Percentiles rank a stretch among this genome's conserved stretches.
Evolutionary conservation across 2,797 vertebrate species (phyloP).

Genomic region (Fratercula arctica): DNA sequence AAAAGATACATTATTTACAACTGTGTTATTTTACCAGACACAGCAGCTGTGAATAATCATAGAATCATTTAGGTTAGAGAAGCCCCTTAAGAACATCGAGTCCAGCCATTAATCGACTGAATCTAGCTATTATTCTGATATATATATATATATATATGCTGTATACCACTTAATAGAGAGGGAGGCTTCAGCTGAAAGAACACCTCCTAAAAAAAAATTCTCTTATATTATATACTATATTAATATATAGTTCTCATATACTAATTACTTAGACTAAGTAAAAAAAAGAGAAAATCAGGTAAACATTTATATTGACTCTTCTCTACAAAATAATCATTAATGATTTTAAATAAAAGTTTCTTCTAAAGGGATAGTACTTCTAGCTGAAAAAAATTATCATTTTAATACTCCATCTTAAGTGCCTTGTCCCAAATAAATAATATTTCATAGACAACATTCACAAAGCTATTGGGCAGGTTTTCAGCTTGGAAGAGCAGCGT

Average conservation of each 20-base stretch:
- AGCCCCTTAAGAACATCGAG: background rate
- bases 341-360: background rate
- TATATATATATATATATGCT: background rate
- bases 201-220: background rate
- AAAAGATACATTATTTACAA: background rate
- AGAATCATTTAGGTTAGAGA: background rate
- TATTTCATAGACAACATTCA: background rate
- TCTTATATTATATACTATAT: too few relatives aligned
- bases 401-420: background rate
- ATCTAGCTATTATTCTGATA: background rate
- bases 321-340: background rate
- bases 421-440: background rate
- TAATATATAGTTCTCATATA: background rate
- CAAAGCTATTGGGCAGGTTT: background rate
- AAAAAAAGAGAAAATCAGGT: background rate
- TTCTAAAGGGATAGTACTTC: background rate
- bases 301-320: background rate
- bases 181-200: background rate
- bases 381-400: background rate
- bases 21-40: background rate
- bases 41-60: background rate
- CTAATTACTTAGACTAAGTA: background rate
- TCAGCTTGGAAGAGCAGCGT: background rate
- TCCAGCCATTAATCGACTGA: background rate
- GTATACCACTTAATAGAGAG: background rate